phyloP scores from a whole-genome alignment of 2,113 vertebrate genomes.

The Panthera tigris region DNA sequence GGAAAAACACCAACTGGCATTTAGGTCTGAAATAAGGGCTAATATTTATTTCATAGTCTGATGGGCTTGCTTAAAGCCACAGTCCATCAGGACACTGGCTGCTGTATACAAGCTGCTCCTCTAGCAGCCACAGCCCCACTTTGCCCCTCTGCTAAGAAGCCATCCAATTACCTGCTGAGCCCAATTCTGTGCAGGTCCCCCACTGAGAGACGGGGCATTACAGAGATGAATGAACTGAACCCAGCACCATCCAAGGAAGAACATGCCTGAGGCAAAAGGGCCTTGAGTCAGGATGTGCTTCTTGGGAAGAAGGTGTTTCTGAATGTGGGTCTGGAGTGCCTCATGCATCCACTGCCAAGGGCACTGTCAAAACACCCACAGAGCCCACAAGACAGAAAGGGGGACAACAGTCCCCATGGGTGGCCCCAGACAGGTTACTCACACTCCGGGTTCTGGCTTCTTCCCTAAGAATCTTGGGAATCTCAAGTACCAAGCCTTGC shows the following conservation, averaged over 20 bases:
- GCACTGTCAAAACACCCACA: background rate
- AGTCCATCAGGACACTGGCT: background rate
- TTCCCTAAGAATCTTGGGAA: conserved; percentile 1
- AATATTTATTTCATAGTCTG: conserved; percentile 29
- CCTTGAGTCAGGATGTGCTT: background rate
- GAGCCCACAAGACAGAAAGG: background rate
- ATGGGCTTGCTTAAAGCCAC: background rate
- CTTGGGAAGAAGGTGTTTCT: background rate
- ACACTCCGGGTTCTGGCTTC: background rate
- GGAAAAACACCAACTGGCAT: conserved; percentile 32
- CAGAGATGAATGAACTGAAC: background rate
- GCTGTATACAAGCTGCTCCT: background rate
- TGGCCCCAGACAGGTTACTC: background rate
- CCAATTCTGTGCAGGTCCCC: background rate
- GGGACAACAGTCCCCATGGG: background rate
- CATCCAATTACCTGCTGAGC: background rate
- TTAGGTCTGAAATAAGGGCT: conserved; percentile 44
- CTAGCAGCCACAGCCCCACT: background rate
- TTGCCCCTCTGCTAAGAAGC: background rate
- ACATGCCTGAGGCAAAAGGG: background rate
- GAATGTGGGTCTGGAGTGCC: background rate
- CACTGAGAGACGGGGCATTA: background rate
- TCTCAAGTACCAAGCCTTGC: background rate
- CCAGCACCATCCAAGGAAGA: background rate
- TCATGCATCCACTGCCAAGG: background rate